Evolutionary conservation across 2,113 vertebrate species (phyloP), one percentile per base, ranked within the genome.

Genomic region (Eurypyga helias): DNA sequence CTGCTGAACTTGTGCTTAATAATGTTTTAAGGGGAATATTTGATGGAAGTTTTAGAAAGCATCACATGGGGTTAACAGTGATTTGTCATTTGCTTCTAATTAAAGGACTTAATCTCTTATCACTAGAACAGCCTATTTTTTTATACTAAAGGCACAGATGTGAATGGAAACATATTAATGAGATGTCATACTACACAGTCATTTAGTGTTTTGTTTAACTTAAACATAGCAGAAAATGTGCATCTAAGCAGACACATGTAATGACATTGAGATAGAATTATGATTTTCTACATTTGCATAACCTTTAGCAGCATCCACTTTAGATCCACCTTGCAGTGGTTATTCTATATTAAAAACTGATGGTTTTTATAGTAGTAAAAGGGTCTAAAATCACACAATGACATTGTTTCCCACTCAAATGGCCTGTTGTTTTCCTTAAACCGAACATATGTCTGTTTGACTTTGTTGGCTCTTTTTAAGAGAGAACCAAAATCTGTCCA

Each of bases 21-120:
- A 98, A 99, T 99, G 98, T 98, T 98, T 98, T 98, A 98, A 97
- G 98, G 98, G 98, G 98, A 98, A 98, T 98, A 98, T 99, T 98
- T 99, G 98, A 98, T 98, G 98, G 98, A 98, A 99, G 98, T 98
- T 99, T 97, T 96, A 98, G 98, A 98, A 98, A 98, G 98, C 98
- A 90, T 98, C 98, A 87, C 98, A 98, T 98, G 96, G 98, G 99
- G 99, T 99, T 99, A 99, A 99, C 98, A 98, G 98, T 98, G 99
- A 99, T 99, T 99, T 99, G 99, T 99, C 99, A 99, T 99, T 98
- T 99, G 98, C 98, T 99, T 99, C 98, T 98, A 98, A 98, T 99
- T 98, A 98, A 98, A 98, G 98, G 98, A 98, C 98, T 97, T 99
- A 99, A 99, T 99, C 99, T 99, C 98, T 99, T 98, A 98, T 98